Percentiles rank a stretch among this genome's conserved stretches.
Evolutionary conservation across 2,113 vertebrate genomes (phyloP).

Genomic region (Strix aluco): DNA sequence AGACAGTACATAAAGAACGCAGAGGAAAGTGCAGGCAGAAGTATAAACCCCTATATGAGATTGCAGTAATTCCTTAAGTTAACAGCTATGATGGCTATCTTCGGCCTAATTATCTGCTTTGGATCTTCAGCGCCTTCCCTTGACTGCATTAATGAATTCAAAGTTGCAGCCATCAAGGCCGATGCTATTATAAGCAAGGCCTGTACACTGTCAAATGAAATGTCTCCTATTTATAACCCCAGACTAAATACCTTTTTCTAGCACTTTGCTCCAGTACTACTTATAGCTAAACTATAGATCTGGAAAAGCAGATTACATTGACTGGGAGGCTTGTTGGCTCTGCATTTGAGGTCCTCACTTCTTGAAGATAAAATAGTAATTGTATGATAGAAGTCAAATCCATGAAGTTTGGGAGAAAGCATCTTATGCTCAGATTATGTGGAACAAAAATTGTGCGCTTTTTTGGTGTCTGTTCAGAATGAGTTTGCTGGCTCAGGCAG

Average conservation of each 20-base stretch:
- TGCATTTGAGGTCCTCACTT: not conserved
- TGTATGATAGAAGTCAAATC: not conserved
- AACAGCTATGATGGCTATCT: not conserved
- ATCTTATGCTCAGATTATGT: not conserved
- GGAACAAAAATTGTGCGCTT: not conserved
- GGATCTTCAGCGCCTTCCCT: not conserved
- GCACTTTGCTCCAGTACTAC: not conserved
- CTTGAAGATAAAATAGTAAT: not conserved
- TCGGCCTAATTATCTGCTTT: not conserved
- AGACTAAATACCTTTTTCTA: not conserved
- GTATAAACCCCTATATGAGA: not conserved
- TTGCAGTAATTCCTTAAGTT: not conserved
- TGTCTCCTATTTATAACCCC: not conserved
- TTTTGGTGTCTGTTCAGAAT: not conserved
- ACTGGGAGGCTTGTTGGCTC: not conserved
- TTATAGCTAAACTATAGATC: not conserved
- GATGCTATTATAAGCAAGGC: not conserved
- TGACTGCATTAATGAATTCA: not conserved
- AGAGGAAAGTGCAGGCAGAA: not conserved
- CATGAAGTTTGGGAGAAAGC: not conserved
- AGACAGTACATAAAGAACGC: not conserved
- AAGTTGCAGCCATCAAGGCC: not conserved
- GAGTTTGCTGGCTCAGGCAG: conserved; percentile 2
- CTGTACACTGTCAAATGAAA: not conserved
- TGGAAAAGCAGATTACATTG: not conserved